phyloP scores from a whole-genome alignment of 2,888 invertebrate species.

The Matsumyia berberina region DNA sequence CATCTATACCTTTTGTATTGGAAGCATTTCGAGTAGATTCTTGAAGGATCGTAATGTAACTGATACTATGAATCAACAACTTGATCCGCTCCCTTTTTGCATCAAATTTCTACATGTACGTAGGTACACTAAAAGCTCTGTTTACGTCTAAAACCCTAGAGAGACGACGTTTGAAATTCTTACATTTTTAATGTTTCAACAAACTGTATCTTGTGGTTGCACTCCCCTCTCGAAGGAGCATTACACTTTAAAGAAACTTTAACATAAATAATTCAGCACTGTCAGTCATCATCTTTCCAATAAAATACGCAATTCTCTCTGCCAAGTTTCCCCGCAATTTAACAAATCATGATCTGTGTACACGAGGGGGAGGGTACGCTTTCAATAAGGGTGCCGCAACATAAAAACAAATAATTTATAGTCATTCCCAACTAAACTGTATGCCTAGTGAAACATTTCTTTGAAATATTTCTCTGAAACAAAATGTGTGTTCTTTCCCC shows the following conservation, averaged over 20 bases:
- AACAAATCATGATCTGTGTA: constrained; percentile 48
- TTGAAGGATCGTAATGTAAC: too few relatives aligned
- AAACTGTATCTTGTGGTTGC: too few relatives aligned
- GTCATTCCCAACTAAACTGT: constrained; percentile 42
- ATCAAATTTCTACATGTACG: too few relatives aligned
- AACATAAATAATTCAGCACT: constrained; percentile 25
- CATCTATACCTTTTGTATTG: too few relatives aligned
- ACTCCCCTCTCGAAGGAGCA: too few relatives aligned
- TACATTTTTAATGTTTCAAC: too few relatives aligned
- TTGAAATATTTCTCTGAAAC: constrained; percentile 5
- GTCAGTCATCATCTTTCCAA: constrained; percentile 23
- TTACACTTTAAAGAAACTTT: not conserved
- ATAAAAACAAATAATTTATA: constrained; percentile 27
- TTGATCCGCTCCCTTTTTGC: too few relatives aligned
- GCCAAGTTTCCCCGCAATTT: constrained; percentile 13
- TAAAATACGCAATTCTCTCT: constrained; percentile 14
- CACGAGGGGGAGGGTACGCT: not conserved
- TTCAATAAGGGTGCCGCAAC: constrained; percentile 41
- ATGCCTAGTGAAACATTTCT: not conserved
- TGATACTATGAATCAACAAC: too few relatives aligned
- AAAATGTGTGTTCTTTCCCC: not conserved
- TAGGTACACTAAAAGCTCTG: too few relatives aligned
- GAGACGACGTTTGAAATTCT: too few relatives aligned
- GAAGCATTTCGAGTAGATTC: too few relatives aligned
- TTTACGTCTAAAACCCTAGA: too few relatives aligned